Evolutionary conservation across 2,888 invertebrate species (phyloP).

Genomic region (Chloromyia formosa): DNA sequence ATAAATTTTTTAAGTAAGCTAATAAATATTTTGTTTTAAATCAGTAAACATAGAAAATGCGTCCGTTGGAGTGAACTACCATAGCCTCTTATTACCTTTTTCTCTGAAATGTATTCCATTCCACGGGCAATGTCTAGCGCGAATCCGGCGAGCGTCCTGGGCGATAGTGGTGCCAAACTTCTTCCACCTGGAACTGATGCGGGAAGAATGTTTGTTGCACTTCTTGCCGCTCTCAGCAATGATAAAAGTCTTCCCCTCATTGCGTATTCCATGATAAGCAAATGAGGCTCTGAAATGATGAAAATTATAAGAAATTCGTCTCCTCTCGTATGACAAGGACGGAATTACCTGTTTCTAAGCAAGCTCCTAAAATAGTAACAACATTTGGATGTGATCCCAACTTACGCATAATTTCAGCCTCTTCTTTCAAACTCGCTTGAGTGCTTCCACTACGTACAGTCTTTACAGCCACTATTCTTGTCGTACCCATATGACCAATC

Average conservation of each 20-base stretch:
- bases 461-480: slow-evolving; percentile 85
- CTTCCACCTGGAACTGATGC: slow-evolving; percentile 63
- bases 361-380: slow-evolving; percentile 82
- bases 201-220: slow-evolving; percentile 64
- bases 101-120: slow-evolving; percentile 84
- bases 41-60: too few species aligned
- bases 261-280: slow-evolving; percentile 86
- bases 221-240: slow-evolving; percentile 71
- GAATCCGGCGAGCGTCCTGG: slow-evolving; percentile 78
- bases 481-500: slow-evolving; percentile 78
- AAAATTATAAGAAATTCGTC: background rate
- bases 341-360: slow-evolving; percentile 78
- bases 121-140: slow-evolving; percentile 84
- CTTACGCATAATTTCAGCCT: slow-evolving; percentile 85
- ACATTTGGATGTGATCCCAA: slow-evolving; percentile 85
- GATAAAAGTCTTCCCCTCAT: slow-evolving; percentile 84
- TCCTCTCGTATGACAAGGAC: background rate
- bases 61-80: too few species aligned
- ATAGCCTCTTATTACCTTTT: too few species aligned
- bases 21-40: background rate
- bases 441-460: slow-evolving; percentile 82
- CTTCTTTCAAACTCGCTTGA: slow-evolving; percentile 78
- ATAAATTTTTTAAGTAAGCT: too few species aligned
- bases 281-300: slow-evolving; percentile 73
- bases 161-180: slow-evolving; percentile 62